phyloP scores from a whole-genome alignment of 2,888 invertebrate genomes.

The Erebia ligea region DNA sequence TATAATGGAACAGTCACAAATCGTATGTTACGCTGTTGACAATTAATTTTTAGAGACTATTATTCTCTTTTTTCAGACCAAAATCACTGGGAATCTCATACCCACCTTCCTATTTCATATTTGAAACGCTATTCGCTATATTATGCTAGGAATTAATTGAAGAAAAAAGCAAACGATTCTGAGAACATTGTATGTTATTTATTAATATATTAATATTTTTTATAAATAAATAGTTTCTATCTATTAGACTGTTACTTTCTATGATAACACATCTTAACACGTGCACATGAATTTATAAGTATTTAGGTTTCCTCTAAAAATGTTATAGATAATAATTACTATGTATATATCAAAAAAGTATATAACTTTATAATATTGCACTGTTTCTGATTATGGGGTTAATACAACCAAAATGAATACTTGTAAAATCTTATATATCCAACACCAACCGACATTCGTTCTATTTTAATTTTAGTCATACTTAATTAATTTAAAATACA shows the following conservation, averaged over 20 bases:
- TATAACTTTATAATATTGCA: slow-evolving; percentile 49
- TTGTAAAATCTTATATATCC: background rate
- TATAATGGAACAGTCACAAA: too few relatives aligned
- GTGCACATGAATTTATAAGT: slow-evolving; percentile 55
- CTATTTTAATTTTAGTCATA: background rate
- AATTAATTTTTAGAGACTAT: too few relatives aligned
- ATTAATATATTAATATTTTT: slow-evolving; percentile 73
- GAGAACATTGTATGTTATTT: slow-evolving; percentile 64
- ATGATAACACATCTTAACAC: slow-evolving; percentile 60
- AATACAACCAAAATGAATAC: background rate
- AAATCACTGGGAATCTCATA: too few relatives aligned
- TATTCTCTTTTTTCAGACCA: too few relatives aligned
- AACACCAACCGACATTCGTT: slow-evolving; percentile 12
- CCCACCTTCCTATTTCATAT: too few relatives aligned
- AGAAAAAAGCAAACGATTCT: slow-evolving; percentile 48
- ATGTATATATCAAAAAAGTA: slow-evolving; percentile 38
- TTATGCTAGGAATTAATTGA: background rate
- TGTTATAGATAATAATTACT: slow-evolving; percentile 1
- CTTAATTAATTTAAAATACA: background rate
- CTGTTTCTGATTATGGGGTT: slow-evolving; percentile 32
- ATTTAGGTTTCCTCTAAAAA: slow-evolving; percentile 37
- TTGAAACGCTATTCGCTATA: too few relatives aligned
- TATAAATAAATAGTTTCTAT: slow-evolving; percentile 71
- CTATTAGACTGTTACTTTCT: slow-evolving; percentile 60
- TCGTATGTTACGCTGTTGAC: too few relatives aligned